These are phyloP conservation scores for Aspidiotus destructor DNA, from an alignment of 2,888 invertebrate species.

Conservation along the genomic window DNA sequence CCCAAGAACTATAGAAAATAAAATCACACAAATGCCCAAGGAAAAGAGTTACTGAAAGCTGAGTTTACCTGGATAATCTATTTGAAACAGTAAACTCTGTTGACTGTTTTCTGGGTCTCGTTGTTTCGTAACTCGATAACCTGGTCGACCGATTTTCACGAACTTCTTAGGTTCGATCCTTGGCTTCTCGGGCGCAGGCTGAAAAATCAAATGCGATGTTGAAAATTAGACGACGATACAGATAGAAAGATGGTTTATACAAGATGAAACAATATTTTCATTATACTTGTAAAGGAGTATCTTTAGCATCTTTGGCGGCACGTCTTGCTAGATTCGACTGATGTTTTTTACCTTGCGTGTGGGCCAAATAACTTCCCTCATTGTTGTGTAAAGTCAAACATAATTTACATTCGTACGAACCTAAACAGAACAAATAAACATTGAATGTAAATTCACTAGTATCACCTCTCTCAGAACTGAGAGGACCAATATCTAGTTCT, in stretches of 20 bases:
- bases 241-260: not conserved
- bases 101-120: conserved; percentile 90
- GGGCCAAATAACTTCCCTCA: conserved; percentile 96
- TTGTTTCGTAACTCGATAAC: conserved; percentile 97
- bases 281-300: conserved; percentile 66
- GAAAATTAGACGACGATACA: not conserved
- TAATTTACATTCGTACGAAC: conserved; percentile 96
- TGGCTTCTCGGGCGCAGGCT: conserved; percentile 88
- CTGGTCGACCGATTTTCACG: conserved; percentile 98
- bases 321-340: conserved; percentile 94
- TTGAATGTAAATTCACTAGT: not conserved
- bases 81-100: conserved; percentile 94
- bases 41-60: no score
- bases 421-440: conserved; percentile 43
- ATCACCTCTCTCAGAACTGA: not conserved
- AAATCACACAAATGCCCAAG: no score
- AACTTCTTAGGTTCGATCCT: conserved; percentile 97
- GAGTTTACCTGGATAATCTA: conserved; percentile 68
- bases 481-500: no score
- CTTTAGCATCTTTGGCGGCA: conserved; percentile 97
- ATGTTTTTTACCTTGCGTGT: conserved; percentile 99
- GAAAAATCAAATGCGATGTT: conserved; percentile 32
- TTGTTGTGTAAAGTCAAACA: conserved; percentile 98
- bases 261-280: conserved; percentile 1
- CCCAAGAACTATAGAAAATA: no score